Percentiles rank a stretch among this genome's conserved stretches.
Evolutionary conservation across 2,113 vertebrate species (phyloP).

Genomic region (pig (Sus scrofa)): DNA sequence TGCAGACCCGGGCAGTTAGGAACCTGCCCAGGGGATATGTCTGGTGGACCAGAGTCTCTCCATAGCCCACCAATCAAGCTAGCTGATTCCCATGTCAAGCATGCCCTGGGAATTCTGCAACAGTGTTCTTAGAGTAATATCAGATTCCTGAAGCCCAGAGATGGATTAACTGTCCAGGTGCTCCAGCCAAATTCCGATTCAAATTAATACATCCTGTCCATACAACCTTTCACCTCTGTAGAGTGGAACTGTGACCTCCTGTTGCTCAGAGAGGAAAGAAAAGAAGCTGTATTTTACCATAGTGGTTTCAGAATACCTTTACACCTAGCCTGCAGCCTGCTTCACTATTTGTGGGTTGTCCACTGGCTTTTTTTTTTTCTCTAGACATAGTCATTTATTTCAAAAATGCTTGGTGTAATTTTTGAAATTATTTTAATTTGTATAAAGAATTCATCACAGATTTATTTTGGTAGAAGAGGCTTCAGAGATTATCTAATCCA

Average conservation of each 20-base stretch:
- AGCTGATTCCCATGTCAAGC: not conserved
- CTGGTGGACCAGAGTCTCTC: not conserved
- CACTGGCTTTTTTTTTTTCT: not conserved
- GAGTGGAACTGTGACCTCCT: not conserved
- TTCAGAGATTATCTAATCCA: not conserved
- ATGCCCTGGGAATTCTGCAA: not conserved
- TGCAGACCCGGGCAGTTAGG: not conserved
- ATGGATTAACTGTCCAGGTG: conserved; percentile 60
- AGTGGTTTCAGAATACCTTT: not conserved
- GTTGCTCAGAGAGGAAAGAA: conserved; percentile 11
- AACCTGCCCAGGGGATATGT: not conserved
- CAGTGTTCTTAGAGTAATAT: not conserved
- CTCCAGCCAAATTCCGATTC: conserved; percentile 49
- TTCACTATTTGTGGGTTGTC: not conserved
- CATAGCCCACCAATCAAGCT: not conserved
- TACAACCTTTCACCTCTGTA: not conserved
- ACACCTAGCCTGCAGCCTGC: not conserved
- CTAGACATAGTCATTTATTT: conserved; percentile 5
- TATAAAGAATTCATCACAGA: not conserved
- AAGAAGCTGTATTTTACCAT: not conserved
- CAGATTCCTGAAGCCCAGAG: conserved; percentile 45
- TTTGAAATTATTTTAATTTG: conserved; percentile 46
- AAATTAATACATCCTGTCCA: not conserved
- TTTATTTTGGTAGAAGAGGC: not conserved
- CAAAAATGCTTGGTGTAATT: not conserved